A percentile compares a stretch with the other conserved stretches of the same genome.
These are phyloP conservation scores for Anthopleura xanthogrammica DNA, from an alignment of 92 coral and sea anemone species.

Conservation along the genomic window DNA sequence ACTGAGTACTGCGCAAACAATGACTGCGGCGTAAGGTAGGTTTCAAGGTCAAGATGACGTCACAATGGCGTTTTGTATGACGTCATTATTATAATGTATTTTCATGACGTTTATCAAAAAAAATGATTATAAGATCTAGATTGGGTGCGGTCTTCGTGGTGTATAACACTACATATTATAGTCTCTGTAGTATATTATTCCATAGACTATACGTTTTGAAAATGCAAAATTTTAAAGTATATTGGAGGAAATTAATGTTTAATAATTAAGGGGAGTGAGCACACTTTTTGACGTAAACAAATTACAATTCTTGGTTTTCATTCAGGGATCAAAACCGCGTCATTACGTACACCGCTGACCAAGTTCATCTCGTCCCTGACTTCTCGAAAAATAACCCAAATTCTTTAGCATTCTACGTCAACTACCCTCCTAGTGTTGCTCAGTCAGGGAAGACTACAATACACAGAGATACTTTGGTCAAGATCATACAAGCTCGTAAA, in stretches of 20 bases:
- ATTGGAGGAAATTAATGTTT: too few species aligned
- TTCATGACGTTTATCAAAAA: too few species aligned
- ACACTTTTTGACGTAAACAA: too few species aligned
- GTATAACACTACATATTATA: too few species aligned
- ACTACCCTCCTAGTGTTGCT: conserved; percentile 23
- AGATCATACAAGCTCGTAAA: not conserved
- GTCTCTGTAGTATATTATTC: too few species aligned
- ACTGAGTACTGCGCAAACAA: conserved; percentile 28
- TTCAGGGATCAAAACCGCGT: not conserved
- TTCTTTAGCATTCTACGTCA: conserved; percentile 28
- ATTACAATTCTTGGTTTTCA: not conserved
- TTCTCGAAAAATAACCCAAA: conserved; percentile 1
- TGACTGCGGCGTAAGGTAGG: not conserved
- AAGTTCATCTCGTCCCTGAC: conserved; percentile 40
- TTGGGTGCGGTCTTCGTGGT: too few species aligned
- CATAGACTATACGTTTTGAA: too few species aligned
- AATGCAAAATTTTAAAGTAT: too few species aligned
- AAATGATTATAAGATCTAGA: too few species aligned
- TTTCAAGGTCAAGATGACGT: not conserved
- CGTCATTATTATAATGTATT: too few species aligned
- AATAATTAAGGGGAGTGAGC: too few species aligned
- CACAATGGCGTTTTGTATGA: not conserved
- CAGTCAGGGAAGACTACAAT: not conserved
- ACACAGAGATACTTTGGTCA: not conserved
- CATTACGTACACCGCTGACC: conserved; percentile 16